Base-by-base conservation (phyloP, 2,888 invertebrate genomes). In the Seira ritae region DNA sequence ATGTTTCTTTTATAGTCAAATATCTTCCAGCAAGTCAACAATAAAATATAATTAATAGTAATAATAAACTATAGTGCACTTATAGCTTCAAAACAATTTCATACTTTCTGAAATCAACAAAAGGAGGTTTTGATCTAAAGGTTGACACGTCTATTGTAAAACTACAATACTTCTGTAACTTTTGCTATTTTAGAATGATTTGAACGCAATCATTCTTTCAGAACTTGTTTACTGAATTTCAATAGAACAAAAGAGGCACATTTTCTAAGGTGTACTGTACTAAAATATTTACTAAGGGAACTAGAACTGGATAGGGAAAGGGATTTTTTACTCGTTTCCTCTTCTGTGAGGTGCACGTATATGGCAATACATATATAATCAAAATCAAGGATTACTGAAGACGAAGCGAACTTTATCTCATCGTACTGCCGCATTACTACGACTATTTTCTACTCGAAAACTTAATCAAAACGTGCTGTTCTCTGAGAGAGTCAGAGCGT, bases 21-120 rank as follows among this genome's bases (percentile, higher is more conserved):
- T 65, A 55, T 82, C 77, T 82, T 82, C 82, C 82, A 82, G 65
- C 69, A 81, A 60, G 60, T 80, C 62, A 80, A 80, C 69, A 74
- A 80, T 80, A 80, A 75, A 69, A 68, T 8, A 17, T 31, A 74
- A 8, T 37, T 72, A 69, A 69, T 12, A 31, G 22, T 24, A 67
- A 50, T 70, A 71, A 24, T 66, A 50, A 66, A 65, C 67, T 20
- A 31, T 70, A 70, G 65, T 78, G 70, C 77, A 23, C 70, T 70
- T 78, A 78, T 31, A 8, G 31, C 31, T 31, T 31, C 2, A 15
- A 3, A n/a, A 50, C 6, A 50, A 50, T n/a, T 50, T 50, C 50
- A 31, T 50, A 12, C 50, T 50, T 50, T n/a, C 50, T 15, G 50
- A 50, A 3, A 50, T 50, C 50, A 50, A 50, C 50, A 50, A 31